Base-by-base conservation (phyloP, 2,797 vertebrate genomes). In the Poecilia gillii region DNA sequence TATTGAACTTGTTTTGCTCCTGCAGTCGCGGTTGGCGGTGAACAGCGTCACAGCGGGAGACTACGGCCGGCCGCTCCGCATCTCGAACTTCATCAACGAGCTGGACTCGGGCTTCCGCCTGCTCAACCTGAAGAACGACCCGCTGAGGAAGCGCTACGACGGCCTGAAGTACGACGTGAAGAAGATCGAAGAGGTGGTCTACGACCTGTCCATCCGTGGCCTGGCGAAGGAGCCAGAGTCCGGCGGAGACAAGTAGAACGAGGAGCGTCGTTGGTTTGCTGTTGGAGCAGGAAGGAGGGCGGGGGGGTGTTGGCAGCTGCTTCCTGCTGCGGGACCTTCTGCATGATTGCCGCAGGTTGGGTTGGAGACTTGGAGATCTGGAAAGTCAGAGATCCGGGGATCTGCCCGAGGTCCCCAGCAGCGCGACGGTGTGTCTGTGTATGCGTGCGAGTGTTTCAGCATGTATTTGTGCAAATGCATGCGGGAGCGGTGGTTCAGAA, bases 161-260 rank as follows among this genome's bases (percentile, higher is more conserved):
- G 99, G 99, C 88, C 96, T 99, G 70, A 99, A 99, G 85, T 99
- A 99, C 0, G 99, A 99, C 0, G 98, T 99, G 91, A 99, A 99
- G 95, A 99, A 99, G 89, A 99, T 99, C 0, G 99, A 99, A 92
- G 98, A 99, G 85, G 98, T 99, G 88, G 98, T 99, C 78, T 99
- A 99, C 0, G 98, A 99, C 85, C 91, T 99, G 85, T 99, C 99
- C 0, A 99, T 99, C 92, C 96, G 99, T 1, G 98, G 99, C 81
- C 96, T 99, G 87, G 96, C 95, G 82, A 98, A 97, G 94, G 97
- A 98, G 82, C 88, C 93, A 0, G 90, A 96, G 2, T 73, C 90
- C 0, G 83, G 47, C 6, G 91, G 81, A 55, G 84, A 90, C n/a
- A 90, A 93, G 84, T 92, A 94, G 80, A 75, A 36, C 8, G 0